phyloP scores from a whole-genome alignment of 1,140 invertebrate species.

The Chymomyza costata region DNA sequence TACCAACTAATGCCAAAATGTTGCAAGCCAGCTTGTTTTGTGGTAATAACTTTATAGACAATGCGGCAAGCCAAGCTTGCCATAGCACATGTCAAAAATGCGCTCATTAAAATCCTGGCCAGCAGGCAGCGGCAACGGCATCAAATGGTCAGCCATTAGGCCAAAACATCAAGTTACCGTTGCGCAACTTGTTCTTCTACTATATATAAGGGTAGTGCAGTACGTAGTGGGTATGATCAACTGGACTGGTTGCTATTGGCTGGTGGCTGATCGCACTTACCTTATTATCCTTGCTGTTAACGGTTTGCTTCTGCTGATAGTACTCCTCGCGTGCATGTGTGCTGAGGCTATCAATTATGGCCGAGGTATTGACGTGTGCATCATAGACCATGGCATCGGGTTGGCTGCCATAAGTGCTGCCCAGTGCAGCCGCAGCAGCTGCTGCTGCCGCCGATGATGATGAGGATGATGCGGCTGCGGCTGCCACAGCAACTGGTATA shows the following conservation, averaged over 20 bases:
- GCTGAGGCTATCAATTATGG: conserved; percentile 71
- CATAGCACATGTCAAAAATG: conserved; percentile 2
- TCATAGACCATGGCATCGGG: conserved; percentile 61
- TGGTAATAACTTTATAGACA: too few relatives aligned
- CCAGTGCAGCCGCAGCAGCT: conserved; percentile 12
- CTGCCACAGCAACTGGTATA: conserved; percentile 53
- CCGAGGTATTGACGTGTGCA: conserved; percentile 70
- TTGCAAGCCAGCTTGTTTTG: too few relatives aligned
- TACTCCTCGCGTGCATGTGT: conserved; percentile 64
- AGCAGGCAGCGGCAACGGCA: neutral
- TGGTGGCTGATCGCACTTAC: conserved; percentile 37
- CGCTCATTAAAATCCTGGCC: conserved; percentile 2
- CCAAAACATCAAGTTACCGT: neutral
- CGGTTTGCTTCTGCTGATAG: conserved; percentile 60
- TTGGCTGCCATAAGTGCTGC: conserved; percentile 31
- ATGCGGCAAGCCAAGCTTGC: too few relatives aligned
- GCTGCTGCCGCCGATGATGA: conserved; percentile 21
- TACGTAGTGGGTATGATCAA: conserved; percentile 6
- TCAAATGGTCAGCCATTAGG: neutral
- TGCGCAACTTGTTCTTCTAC: neutral
- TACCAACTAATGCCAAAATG: too few relatives aligned
- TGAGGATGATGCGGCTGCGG: conserved; percentile 37
- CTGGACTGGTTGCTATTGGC: too few relatives aligned
- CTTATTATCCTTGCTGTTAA: conserved; percentile 68
- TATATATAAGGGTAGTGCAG: neutral